Conservation (phyloP, 2,797 vertebrate genomes). For the Onychomys torridus region DNA sequence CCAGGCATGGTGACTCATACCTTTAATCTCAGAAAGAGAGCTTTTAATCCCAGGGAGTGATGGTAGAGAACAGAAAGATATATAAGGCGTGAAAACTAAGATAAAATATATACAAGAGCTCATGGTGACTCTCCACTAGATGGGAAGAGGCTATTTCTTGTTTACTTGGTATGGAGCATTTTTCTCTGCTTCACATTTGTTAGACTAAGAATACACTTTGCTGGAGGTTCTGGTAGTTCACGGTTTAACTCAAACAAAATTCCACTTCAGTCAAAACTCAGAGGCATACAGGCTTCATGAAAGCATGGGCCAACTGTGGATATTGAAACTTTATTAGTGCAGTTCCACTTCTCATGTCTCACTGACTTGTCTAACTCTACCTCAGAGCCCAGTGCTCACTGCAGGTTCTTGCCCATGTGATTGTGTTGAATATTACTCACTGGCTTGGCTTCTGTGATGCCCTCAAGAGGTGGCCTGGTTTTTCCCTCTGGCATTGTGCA, state of each 20-base stretch:
- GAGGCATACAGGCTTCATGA: not conserved
- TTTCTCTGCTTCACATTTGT: conserved; percentile 18
- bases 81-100: no score
- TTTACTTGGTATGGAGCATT: not conserved
- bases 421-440: not conserved
- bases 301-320: not conserved
- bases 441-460: not conserved
- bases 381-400: not conserved
- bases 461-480: not conserved
- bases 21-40: no score
- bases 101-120: conserved; percentile 44
- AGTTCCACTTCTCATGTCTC: not conserved
- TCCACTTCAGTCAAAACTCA: not conserved
- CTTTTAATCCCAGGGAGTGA: no score
- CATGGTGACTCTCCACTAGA: conserved; percentile 25
- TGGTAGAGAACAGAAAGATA: no score
- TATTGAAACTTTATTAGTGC: not conserved
- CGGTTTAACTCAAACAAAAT: not conserved
- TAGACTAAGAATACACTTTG: not conserved
- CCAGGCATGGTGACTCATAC: no score
- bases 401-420: not conserved
- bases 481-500: not conserved
- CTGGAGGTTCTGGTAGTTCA: not conserved
- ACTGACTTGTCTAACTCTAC: not conserved
- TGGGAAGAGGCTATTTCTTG: conserved; percentile 36